phyloP scores from a whole-genome alignment of 1,140 invertebrate genomes.

The Trichogramma pretiosum region DNA sequence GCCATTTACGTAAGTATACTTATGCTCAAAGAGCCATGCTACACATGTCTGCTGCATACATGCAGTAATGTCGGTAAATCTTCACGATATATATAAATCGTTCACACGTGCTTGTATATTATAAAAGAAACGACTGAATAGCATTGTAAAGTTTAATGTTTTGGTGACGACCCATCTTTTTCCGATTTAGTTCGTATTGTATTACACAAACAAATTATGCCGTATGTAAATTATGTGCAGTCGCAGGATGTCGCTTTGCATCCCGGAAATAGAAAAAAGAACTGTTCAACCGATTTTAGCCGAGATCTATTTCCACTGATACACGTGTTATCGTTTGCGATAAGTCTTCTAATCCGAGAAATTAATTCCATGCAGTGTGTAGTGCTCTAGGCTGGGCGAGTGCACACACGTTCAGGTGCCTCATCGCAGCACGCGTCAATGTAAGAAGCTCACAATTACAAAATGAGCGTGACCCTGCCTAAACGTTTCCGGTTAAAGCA shows the following conservation, averaged over 20 bases:
- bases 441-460: slow-evolving; percentile 33
- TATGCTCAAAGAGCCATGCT: slow-evolving; percentile 13
- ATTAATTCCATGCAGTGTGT: slow-evolving; percentile 44
- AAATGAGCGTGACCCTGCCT: slow-evolving; percentile 40
- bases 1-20: slow-evolving; percentile 27
- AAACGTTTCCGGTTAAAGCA: slow-evolving; percentile 36
- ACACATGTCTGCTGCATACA: slow-evolving; percentile 24
- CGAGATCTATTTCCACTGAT: slow-evolving; percentile 22
- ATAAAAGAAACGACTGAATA: too few relatives aligned
- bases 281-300: slow-evolving; percentile 37
- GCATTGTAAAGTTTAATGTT: too few relatives aligned
- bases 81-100: slow-evolving; percentile 30
- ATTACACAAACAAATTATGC: too few relatives aligned
- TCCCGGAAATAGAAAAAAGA: too few relatives aligned
- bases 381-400: too few relatives aligned
- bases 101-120: too few relatives aligned
- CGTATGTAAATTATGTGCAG: too few relatives aligned
- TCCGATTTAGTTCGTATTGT: too few relatives aligned
- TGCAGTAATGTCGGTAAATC: slow-evolving; percentile 35
- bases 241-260: too few relatives aligned
- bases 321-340: slow-evolving; percentile 22
- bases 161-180: too few relatives aligned
- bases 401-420: too few relatives aligned
- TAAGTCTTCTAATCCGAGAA: slow-evolving; percentile 45
- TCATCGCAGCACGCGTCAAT: too few relatives aligned